Evolutionary conservation across 2,797 vertebrate species (phyloP).

Genomic region (Phoeniculus purpureus): DNA sequence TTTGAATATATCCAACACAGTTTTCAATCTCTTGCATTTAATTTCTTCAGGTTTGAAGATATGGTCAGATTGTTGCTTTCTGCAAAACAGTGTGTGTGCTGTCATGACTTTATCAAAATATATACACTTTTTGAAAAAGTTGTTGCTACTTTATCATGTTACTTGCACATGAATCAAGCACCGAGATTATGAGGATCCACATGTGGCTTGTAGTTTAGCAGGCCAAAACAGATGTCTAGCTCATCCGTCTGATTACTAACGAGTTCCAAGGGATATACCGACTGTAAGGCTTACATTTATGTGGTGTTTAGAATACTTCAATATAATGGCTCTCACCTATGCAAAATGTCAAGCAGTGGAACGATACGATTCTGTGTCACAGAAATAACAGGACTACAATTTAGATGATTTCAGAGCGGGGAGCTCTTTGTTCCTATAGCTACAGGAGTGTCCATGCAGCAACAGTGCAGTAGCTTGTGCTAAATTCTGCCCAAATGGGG

Average conservation of each 20-base stretch:
- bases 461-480: background rate
- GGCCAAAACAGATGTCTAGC: background rate
- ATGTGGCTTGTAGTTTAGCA: conserved; percentile 1
- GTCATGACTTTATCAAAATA: background rate
- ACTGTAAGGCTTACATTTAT: background rate
- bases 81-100: accelerated
- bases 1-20: background rate
- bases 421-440: background rate
- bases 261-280: background rate
- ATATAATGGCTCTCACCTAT: background rate
- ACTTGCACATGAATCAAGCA: background rate
- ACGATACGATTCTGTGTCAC: no score
- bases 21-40: background rate
- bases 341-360: background rate
- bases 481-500: background rate
- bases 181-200: background rate
- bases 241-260: conserved; percentile 8
- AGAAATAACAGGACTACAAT: accelerated
- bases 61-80: background rate
- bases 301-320: background rate
- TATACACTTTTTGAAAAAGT: background rate
- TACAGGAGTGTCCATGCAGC: background rate
- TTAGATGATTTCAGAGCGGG: background rate
- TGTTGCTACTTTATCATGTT: background rate
- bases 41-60: background rate